Evolutionary conservation across 2,797 vertebrate species (phyloP), one percentile per base, ranked within the genome.

Genomic region (Sebastes oblongus): DNA sequence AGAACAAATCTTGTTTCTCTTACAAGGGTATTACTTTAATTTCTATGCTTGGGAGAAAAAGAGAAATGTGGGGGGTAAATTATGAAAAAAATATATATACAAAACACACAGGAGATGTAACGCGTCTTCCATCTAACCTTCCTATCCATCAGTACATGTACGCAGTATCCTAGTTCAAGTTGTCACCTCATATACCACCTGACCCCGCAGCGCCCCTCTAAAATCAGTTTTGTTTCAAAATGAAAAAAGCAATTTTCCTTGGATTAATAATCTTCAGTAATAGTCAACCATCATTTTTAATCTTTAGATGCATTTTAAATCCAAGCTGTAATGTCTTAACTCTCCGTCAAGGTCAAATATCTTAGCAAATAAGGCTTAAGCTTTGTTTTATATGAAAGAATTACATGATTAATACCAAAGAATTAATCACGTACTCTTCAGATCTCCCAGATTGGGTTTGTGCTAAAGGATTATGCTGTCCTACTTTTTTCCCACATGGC

Each of bases 311-410:
- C 94, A 95, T 96, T 96, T 96, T 95, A 95, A 96, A 96, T 96
- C 96, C 94, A 95, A 94, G 94, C 95, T 83, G 94, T 95, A 95
- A 95, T 96, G 94, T 96, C 95, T 96, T 96, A 96, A 96, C 96
- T 96, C 96, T 95, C 86, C n/a, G 84, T 93, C 95, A 96, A 95
- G 96, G 95, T 96, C 96, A 96, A 95, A 95, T 96, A 96, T 96
- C 95, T 96, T 95, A 94, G 95, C 95, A 96, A 96, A 96, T 96
- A 95, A 94, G 94, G 94, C 95, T 96, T 96, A 96, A 95, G 95
- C 95, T 96, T 96, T 96, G 95, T 96, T 96, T 96, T 96, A 96
- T 96, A 95, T 96, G 95, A 96, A 96, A 95, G 95, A 96, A 96
- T 96, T 96, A 96, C 96, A 96, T 94, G 95, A 96, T 96, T 96